Conservation (phyloP, 2,797 vertebrate genomes). For the Xyrichtys novacula region DNA sequence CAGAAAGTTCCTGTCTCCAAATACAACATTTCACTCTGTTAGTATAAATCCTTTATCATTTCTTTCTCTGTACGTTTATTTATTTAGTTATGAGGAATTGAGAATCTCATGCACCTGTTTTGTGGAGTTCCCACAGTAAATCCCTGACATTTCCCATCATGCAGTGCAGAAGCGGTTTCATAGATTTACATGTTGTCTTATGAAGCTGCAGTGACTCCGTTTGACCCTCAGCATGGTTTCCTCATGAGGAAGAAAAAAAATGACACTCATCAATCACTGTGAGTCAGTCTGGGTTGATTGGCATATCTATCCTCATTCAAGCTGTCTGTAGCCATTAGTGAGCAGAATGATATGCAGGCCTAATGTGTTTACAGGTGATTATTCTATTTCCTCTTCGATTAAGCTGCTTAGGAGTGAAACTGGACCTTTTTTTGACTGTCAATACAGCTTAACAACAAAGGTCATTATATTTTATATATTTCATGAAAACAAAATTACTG, state of each 20-base stretch:
- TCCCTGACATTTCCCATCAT: neutral
- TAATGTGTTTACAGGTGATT: conserved; percentile 64
- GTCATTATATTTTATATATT: conserved; percentile 55
- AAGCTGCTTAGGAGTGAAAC: conserved; percentile 61
- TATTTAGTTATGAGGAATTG: no score
- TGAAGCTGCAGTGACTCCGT: neutral
- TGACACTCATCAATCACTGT: conserved; percentile 81
- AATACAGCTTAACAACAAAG: conserved; percentile 45
- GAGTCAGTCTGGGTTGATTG: conserved; percentile 67
- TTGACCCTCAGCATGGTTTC: conserved; percentile 46
- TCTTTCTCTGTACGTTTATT: no score
- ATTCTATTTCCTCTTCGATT: conserved; percentile 58
- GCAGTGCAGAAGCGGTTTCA: neutral
- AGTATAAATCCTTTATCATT: no score
- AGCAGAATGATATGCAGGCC: conserved; percentile 56
- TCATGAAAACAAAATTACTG: conserved; percentile 46
- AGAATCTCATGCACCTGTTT: no score
- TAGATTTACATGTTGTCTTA: neutral
- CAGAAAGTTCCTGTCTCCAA: no score
- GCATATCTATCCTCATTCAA: conserved; percentile 82
- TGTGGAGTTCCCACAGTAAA: no score
- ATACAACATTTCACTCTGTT: no score
- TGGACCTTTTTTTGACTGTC: conserved; percentile 59
- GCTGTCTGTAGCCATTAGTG: conserved; percentile 78
- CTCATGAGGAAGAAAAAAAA: conserved; percentile 34